Evolutionary conservation across 1,140 invertebrate genomes (phyloP), one percentile per base, ranked within the genome.

Genomic region (Aphelenchoides avenae): DNA sequence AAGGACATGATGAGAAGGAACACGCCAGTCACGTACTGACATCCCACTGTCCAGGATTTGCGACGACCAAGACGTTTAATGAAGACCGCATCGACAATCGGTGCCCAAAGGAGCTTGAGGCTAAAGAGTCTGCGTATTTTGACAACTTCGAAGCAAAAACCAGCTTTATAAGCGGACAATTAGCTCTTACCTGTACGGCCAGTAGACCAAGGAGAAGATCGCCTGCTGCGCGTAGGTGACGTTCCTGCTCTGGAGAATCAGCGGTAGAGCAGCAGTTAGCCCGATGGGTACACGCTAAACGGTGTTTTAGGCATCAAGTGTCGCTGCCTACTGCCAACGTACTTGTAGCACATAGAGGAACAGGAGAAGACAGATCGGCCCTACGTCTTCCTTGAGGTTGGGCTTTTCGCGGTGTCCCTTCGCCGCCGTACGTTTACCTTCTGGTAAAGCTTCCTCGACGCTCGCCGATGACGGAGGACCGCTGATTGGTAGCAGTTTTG

Each of bases 261-360:
- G 91, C 2, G 93, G 93, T 59, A 98, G 86, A 36, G 90, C 89
- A 13, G 87, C 86, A 39, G 86, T 87, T 15, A 98, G 79, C 4
- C 94, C 94, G 3, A 98, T 78, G 1, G 94, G 94, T 78, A 97
- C 89, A 1, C 91, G 94, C 84, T 98, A 92, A 3, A 97, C 22
- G 1, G 3, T 13, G 18, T 18, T 5, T 9, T n/a, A 66, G 22
- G 22, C 1, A 59, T 29, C 7, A 37, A 48, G 24, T 13, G 27
- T 5, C 2, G 13, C n/a, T 24, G 42, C 42, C 13, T 13, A n/a
- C n/a, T 1, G n/a, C 11, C 22, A 36, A 26, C 31, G 11, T 46
- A 64, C 61, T 47, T 66, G 68, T 26, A 70, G 60, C 3, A 70
- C 24, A 57, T 70, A 70, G 0, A 70, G 46, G 44, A 70, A 70